Percentiles rank a stretch among this genome's conserved stretches.
These are phyloP conservation scores for Rhagoletis pomonella DNA, from an alignment of 1,140 invertebrate genomes.

Conservation along the genomic window DNA sequence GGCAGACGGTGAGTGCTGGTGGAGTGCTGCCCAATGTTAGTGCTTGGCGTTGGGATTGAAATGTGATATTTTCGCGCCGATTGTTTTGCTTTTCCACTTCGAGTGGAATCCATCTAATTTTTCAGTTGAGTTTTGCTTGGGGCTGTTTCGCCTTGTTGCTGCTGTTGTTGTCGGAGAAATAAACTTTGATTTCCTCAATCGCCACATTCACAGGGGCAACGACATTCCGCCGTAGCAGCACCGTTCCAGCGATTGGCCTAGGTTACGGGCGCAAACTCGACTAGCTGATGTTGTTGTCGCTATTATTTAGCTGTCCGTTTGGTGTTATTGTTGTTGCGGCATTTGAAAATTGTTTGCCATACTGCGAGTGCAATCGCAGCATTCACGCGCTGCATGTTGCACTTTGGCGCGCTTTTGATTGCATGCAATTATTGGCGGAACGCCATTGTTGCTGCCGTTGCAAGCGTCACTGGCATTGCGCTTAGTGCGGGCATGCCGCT, in stretches of 20 bases:
- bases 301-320: background rate
- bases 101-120: constrained; percentile 11
- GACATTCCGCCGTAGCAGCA: background rate
- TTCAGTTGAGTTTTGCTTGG: constrained; percentile 17
- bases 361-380: background rate
- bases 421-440: constrained; percentile 12
- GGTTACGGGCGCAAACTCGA: background rate
- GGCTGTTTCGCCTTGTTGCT: background rate
- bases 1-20: background rate
- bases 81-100: constrained; percentile 27
- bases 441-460: background rate
- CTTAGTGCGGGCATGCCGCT: background rate
- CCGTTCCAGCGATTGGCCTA: background rate
- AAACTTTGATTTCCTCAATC: constrained; percentile 12
- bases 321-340: background rate
- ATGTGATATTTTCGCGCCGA: constrained; percentile 57
- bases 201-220: background rate
- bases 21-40: background rate
- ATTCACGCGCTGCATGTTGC: constrained; percentile 8
- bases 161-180: background rate
- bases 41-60: constrained; percentile 54
- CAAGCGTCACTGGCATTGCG: background rate
- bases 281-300: background rate
- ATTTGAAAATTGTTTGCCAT: constrained; percentile 25
- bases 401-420: constrained; percentile 15